A percentile compares a stretch with the other conserved stretches of the same genome.
These are phyloP conservation scores for Crocallis elinguaria DNA, from an alignment of 2,888 invertebrate species.

Conservation along the genomic window DNA sequence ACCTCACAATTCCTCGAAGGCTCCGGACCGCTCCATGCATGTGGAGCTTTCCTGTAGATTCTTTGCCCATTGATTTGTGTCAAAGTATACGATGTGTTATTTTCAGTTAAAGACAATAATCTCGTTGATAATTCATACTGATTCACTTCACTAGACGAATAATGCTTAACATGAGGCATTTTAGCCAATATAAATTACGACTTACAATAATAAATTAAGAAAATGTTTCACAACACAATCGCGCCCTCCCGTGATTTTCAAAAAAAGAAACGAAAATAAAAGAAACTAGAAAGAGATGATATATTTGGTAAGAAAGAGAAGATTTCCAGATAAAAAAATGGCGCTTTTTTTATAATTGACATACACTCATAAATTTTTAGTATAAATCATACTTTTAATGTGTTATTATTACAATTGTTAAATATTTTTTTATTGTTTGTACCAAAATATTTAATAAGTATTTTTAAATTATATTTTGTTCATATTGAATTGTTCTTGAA, in stretches of 20 bases:
- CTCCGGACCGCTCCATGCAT: slow-evolving; percentile 79
- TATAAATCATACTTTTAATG: neutral
- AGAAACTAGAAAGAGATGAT: slow-evolving; percentile 46
- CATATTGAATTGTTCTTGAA: too few species aligned
- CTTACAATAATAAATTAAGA: slow-evolving; percentile 71
- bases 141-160: slow-evolving; percentile 81
- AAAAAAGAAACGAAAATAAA: slow-evolving; percentile 59
- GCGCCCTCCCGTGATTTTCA: slow-evolving; percentile 57
- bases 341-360: slow-evolving; percentile 42
- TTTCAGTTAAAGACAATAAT: slow-evolving; percentile 80
- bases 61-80: slow-evolving; percentile 89
- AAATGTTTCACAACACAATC: slow-evolving; percentile 58
- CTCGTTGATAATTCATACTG: slow-evolving; percentile 82
- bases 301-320: slow-evolving; percentile 41
- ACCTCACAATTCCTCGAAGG: slow-evolving; percentile 87
- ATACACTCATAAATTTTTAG: too few species aligned
- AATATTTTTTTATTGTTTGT: too few species aligned
- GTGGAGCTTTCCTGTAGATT: slow-evolving; percentile 86
- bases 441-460: too few species aligned
- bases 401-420: too few species aligned
- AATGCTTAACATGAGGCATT: slow-evolving; percentile 80
- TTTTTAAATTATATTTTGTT: too few species aligned
- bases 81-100: slow-evolving; percentile 77
- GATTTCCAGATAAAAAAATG: slow-evolving; percentile 49
- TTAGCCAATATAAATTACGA: slow-evolving; percentile 68